A percentile compares a stretch with the other conserved stretches of the same genome.
Conservation (phyloP, 2,113 vertebrate species). For the Artemisiospiza belli region DNA sequence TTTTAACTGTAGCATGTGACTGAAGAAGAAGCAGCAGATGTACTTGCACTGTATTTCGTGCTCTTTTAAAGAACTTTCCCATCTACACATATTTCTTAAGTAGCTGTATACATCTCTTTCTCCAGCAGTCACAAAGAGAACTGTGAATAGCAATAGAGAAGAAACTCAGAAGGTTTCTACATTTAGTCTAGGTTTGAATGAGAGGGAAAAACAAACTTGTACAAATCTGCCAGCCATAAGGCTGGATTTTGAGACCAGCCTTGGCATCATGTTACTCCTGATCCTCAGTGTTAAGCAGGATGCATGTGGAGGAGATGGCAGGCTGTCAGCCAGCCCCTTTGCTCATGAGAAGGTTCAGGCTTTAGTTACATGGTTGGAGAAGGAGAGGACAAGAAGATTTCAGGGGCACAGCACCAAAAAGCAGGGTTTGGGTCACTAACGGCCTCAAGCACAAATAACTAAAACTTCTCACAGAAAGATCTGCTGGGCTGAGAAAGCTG, state of each 20-base stretch:
- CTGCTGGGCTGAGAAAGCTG: neutral
- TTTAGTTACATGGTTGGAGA: neutral
- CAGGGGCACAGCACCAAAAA: neutral
- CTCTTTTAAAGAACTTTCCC: neutral
- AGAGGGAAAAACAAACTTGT: neutral
- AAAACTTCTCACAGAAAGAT: slow-evolving; percentile 12
- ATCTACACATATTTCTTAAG: neutral
- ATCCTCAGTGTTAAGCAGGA: neutral
- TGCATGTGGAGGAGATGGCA: rapidly evolving
- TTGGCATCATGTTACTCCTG: neutral
- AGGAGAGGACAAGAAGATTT: neutral
- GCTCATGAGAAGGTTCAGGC: neutral
- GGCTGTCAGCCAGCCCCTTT: neutral
- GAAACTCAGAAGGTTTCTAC: neutral
- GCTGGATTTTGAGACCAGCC: neutral
- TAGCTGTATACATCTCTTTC: neutral
- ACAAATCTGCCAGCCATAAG: neutral
- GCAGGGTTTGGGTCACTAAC: neutral
- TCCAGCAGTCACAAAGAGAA: neutral
- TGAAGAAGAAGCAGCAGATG: neutral
- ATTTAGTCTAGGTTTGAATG: neutral
- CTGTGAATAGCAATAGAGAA: neutral
- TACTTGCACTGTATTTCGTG: neutral
- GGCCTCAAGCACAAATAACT: neutral
- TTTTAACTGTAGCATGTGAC: neutral